Percentiles rank a stretch among this genome's conserved stretches.
phyloP scores from a whole-genome alignment of 2,797 vertebrate species.

The Huso huso region DNA sequence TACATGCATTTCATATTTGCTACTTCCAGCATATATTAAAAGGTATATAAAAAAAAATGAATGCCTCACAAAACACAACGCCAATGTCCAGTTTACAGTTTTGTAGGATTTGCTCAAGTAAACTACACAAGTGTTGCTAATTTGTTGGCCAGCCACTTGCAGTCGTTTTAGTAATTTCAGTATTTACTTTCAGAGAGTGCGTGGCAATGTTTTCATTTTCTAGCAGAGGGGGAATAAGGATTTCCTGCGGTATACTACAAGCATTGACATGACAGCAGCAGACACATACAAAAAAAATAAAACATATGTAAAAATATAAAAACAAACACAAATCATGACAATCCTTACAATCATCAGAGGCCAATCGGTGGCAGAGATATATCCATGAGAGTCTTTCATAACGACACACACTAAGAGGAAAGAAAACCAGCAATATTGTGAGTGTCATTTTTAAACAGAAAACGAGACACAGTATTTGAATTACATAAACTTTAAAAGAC shows the following conservation, averaged over 20 bases:
- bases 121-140: too few relatives aligned
- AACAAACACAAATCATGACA: not conserved
- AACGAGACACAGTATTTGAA: not conserved
- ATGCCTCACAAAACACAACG: too few relatives aligned
- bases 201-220: too few relatives aligned
- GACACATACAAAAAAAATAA: conserved; percentile 5
- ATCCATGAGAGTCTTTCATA: conserved; percentile 74
- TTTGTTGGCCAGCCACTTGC: too few relatives aligned
- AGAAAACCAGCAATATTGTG: not conserved
- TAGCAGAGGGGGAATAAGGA: not conserved
- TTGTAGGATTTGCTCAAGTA: too few relatives aligned
- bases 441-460: not conserved
- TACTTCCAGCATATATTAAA: too few relatives aligned
- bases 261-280: not conserved
- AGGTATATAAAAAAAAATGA: too few relatives aligned
- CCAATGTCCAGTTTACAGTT: too few relatives aligned
- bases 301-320: not conserved
- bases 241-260: too few relatives aligned
- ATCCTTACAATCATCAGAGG: conserved; percentile 81
- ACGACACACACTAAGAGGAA: conserved; percentile 58
- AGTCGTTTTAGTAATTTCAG: too few relatives aligned
- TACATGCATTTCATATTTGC: too few relatives aligned
- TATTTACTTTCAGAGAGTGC: too few relatives aligned
- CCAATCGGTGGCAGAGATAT: conserved; percentile 77
- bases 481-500: not conserved